Percentiles rank a stretch among this genome's conserved stretches.
phyloP scores from a whole-genome alignment of 2,113 vertebrate species.

The Acrocephalus kingi region DNA sequence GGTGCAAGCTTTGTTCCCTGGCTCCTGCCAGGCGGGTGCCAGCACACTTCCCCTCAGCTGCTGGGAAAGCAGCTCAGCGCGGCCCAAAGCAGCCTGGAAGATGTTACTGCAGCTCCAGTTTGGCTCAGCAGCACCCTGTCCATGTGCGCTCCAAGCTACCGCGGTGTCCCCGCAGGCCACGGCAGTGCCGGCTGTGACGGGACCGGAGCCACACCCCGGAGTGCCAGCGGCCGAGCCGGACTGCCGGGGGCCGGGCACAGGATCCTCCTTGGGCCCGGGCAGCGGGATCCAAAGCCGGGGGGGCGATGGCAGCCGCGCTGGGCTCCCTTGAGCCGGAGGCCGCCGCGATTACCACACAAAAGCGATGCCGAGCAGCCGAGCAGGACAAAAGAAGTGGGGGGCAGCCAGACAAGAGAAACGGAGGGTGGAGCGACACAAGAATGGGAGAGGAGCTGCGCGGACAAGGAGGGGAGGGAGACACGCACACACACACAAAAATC shows the following conservation, averaged over 20 bases:
- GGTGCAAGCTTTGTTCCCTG: neutral
- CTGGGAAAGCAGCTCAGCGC: fast-evolving
- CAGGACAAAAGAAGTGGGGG: slow-evolving; percentile 49
- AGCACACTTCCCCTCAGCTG: neutral
- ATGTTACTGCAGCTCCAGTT: fast-evolving
- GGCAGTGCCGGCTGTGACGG: neutral
- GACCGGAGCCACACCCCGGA: fast-evolving
- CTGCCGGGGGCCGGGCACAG: fast-evolving
- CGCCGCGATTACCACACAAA: slow-evolving; percentile 39
- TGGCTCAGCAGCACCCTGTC: neutral
- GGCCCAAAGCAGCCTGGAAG: neutral
- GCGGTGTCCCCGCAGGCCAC: fast-evolving
- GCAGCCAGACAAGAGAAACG: slow-evolving; percentile 23
- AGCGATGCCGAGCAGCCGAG: slow-evolving; percentile 13
- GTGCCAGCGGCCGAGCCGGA: fast-evolving
- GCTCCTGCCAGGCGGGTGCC: neutral
- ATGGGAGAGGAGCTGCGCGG: slow-evolving; percentile 6
- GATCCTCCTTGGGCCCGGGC: neutral
- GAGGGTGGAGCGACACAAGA: slow-evolving; percentile 50
- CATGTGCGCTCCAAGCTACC: fast-evolving
- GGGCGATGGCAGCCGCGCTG: neutral
- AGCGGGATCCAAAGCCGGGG: neutral
- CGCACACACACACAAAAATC: neutral
- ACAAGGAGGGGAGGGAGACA: slow-evolving; percentile 27
- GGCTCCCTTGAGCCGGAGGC: neutral